Conservation (phyloP, 37 sponge, comb jelly and placozoan genomes). For the Beroe forskalii region DNA sequence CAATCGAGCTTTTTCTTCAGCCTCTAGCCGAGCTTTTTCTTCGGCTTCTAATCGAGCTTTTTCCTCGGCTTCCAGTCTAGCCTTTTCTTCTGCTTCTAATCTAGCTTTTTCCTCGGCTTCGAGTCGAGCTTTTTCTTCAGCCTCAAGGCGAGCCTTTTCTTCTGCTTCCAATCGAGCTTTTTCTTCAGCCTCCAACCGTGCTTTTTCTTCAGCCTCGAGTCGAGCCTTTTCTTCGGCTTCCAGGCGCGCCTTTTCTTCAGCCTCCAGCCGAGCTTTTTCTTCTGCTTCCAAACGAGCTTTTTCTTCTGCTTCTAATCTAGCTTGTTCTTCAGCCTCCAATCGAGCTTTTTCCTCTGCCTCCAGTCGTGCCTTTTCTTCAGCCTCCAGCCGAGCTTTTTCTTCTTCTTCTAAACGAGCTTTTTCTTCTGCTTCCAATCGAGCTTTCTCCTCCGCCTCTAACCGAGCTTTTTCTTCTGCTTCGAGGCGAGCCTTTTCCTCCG, state of each 20-base stretch:
- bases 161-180: constrained; percentile 3
- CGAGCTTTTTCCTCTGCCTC: neutral
- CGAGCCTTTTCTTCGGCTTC: constrained; percentile 16
- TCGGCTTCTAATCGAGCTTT: constrained; percentile 10
- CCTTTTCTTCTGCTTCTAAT: constrained; percentile 4
- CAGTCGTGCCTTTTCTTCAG: neutral
- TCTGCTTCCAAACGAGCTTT: neutral
- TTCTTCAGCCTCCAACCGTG: neutral
- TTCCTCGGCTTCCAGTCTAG: neutral
- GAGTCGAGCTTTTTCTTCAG: neutral
- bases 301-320: neutral
- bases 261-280: too few species aligned
- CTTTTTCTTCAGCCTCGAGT: too few species aligned
- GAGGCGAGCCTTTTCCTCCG: constrained; percentile 12
- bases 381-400: neutral
- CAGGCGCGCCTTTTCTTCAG: neutral
- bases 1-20: neutral
- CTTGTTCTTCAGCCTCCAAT: constrained; percentile 5
- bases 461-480: neutral
- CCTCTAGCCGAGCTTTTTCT: neutral
- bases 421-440: constrained; percentile 12
- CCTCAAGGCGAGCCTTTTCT: neutral
- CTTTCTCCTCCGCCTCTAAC: neutral
- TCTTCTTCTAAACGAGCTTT: neutral
- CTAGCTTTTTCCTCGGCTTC: constrained; percentile 16